phyloP scores from a whole-genome alignment of 35 echinoderm and acorn worm genomes.

The Patiria miniata region DNA sequence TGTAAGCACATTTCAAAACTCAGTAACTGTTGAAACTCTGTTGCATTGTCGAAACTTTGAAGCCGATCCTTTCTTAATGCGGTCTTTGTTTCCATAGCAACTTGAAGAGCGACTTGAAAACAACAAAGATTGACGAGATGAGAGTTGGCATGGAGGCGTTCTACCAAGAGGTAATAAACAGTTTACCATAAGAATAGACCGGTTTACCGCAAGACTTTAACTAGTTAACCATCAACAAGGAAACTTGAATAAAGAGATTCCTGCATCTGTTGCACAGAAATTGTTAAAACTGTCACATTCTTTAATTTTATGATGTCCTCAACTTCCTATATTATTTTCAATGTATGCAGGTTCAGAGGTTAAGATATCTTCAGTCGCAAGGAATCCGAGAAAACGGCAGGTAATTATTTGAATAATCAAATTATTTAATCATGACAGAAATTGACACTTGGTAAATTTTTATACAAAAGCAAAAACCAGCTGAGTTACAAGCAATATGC shows the following conservation, averaged over 20 bases:
- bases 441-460: not conserved
- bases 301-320: not conserved
- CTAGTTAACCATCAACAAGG: not conserved
- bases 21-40: too few relatives aligned
- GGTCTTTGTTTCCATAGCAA: constrained; percentile 60
- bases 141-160: constrained; percentile 94
- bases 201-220: not conserved
- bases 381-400: constrained; percentile 29
- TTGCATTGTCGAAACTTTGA: not conserved
- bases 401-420: not conserved
- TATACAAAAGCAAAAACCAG: too few relatives aligned
- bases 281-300: too few relatives aligned
- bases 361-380: constrained; percentile 51
- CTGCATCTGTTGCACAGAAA: too few relatives aligned
- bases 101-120: constrained; percentile 87
- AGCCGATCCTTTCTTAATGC: not conserved
- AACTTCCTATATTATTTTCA: not conserved
- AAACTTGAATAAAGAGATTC: too few relatives aligned
- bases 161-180: constrained; percentile 78
- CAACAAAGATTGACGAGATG: constrained; percentile 93
- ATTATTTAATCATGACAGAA: not conserved
- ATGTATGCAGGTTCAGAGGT: constrained; percentile 48
- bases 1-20: too few relatives aligned
- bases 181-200: not conserved
- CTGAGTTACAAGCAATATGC: too few relatives aligned